Percentiles rank a stretch among this genome's conserved stretches.
These are phyloP conservation scores for Gadus chalcogrammus DNA, from an alignment of 2,113 vertebrate genomes.

Conservation along the genomic window DNA sequence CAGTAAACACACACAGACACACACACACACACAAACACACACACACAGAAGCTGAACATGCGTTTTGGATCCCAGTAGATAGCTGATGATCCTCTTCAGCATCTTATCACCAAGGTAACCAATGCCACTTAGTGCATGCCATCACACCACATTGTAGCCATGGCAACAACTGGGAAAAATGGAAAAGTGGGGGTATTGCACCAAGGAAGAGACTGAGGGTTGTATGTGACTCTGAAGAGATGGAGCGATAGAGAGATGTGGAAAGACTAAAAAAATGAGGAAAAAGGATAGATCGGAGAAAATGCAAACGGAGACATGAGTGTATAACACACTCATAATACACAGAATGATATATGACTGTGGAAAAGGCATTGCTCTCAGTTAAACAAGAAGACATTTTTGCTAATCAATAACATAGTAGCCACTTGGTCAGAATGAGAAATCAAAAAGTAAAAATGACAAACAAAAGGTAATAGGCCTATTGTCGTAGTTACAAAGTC, in stretches of 20 bases:
- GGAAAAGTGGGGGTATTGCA: neutral
- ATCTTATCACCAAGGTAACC: slow-evolving; percentile 50
- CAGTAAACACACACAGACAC: neutral
- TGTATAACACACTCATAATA: slow-evolving; percentile 33
- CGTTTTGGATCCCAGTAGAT: slow-evolving; percentile 21
- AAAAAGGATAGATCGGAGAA: neutral
- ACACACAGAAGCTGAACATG: neutral
- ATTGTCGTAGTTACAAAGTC: neutral
- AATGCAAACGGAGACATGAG: slow-evolving; percentile 19
- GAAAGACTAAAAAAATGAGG: slow-evolving; percentile 22
- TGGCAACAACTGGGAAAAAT: slow-evolving; percentile 58
- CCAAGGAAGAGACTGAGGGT: slow-evolving; percentile 10
- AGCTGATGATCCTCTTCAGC: slow-evolving; percentile 57
- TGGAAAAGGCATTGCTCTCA: slow-evolving; percentile 38
- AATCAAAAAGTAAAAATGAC: slow-evolving; percentile 7
- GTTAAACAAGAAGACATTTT: slow-evolving; percentile 44
- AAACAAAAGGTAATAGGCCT: neutral
- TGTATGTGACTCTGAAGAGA: slow-evolving; percentile 24
- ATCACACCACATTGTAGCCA: slow-evolving; percentile 60
- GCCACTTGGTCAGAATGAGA: slow-evolving; percentile 32
- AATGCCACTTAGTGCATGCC: slow-evolving; percentile 54
- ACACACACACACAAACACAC: neutral
- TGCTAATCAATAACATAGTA: slow-evolving; percentile 34
- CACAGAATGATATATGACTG: slow-evolving; percentile 56
- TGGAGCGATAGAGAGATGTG: slow-evolving; percentile 15